Evolutionary conservation across 2,113 vertebrate species (phyloP).

Genomic region (Rhinoderma darwinii): DNA sequence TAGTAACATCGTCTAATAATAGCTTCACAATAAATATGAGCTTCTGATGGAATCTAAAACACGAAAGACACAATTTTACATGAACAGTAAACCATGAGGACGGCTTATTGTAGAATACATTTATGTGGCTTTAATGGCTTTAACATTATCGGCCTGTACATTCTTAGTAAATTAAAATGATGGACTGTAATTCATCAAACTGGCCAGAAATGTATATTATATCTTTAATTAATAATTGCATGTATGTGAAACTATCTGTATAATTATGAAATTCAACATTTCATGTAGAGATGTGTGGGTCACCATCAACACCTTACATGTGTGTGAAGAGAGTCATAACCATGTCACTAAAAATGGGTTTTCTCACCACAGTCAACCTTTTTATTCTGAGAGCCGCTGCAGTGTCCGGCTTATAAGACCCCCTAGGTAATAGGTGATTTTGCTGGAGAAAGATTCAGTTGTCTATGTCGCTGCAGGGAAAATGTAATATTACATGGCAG

Average conservation of each 20-base stretch:
- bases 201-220: not conserved
- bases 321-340: too few species aligned
- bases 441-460: too few species aligned
- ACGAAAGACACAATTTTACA: not conserved
- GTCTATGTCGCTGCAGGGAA: too few species aligned
- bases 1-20: constrained; percentile 29
- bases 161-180: not conserved
- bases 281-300: too few species aligned
- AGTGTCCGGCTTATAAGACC: too few species aligned
- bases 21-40: constrained; percentile 7
- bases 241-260: not conserved
- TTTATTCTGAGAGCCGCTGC: too few species aligned
- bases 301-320: too few species aligned
- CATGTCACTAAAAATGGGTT: too few species aligned
- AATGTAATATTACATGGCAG: too few species aligned
- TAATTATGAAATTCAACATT: too few species aligned
- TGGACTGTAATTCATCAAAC: not conserved
- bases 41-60: not conserved
- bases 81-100: not conserved
- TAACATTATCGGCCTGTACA: not conserved
- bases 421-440: too few species aligned
- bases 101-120: not conserved
- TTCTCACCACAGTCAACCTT: too few species aligned
- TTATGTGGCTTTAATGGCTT: not conserved
- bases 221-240: not conserved